Conservation (phyloP, 2,888 invertebrate genomes). For the Dione juno region DNA sequence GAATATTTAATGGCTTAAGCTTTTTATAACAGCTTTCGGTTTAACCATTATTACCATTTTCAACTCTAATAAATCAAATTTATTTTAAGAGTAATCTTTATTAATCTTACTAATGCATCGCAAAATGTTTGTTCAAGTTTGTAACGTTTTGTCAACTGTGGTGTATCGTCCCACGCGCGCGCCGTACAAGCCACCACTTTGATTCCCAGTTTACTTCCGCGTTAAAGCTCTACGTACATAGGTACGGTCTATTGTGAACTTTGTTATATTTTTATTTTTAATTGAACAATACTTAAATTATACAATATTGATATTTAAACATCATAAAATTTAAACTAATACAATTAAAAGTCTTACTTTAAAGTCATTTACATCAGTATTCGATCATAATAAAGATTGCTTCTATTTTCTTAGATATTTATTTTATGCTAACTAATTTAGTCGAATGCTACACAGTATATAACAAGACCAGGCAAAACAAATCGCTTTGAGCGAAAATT, state of each 20-base stretch:
- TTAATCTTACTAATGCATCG: slow-evolving; percentile 39
- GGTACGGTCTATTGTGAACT: not conserved
- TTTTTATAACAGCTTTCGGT: not conserved
- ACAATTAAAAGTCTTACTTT: no score
- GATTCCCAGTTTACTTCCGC: slow-evolving; percentile 45
- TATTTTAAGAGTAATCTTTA: not conserved
- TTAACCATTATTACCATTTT: no score
- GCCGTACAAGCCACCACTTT: slow-evolving; percentile 59
- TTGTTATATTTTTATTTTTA: slow-evolving; percentile 20
- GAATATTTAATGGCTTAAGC: not conserved
- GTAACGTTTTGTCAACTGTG: slow-evolving; percentile 47
- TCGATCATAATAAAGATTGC: no score
- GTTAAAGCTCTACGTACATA: slow-evolving; percentile 34
- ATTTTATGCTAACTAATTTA: no score
- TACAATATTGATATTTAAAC: not conserved
- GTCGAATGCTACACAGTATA: no score
- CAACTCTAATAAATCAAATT: no score
- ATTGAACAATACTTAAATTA: not conserved
- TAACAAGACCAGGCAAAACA: no score
- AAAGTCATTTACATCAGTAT: no score
- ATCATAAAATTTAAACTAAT: no score
- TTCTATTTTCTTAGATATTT: no score
- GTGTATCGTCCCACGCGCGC: slow-evolving; percentile 66
- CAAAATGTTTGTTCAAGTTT: slow-evolving; percentile 34
- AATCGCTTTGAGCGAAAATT: no score